Evolutionary conservation across 2,113 vertebrate genomes (phyloP).

Genomic region (Ploceus nigricollis): DNA sequence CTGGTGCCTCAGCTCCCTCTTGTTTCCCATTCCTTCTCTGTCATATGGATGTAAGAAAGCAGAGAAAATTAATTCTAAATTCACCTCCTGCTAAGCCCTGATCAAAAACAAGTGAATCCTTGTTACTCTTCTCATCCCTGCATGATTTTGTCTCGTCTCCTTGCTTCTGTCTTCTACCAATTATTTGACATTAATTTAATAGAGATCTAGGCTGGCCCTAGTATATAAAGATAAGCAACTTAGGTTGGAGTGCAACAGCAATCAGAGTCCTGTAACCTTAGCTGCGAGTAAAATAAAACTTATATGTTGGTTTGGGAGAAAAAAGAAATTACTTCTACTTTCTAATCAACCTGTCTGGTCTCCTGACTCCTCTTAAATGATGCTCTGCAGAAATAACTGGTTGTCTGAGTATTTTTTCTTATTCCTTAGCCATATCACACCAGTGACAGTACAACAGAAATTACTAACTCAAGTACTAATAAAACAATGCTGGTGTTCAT

Average conservation of each 20-base stretch:
- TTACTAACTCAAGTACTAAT: background rate
- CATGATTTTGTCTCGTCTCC: background rate
- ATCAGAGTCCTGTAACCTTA: background rate
- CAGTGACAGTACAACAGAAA: background rate
- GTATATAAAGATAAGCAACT: background rate
- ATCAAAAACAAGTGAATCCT: background rate
- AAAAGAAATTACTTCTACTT: background rate
- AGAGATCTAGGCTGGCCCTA: background rate
- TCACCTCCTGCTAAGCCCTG: background rate
- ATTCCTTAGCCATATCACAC: background rate
- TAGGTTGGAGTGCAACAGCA: background rate
- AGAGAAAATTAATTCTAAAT: background rate
- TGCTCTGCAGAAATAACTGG: background rate
- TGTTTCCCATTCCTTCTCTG: background rate
- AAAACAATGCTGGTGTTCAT: background rate
- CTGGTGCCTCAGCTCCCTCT: background rate
- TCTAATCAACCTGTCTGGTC: background rate
- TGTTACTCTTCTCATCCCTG: background rate
- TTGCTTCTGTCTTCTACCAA: background rate
- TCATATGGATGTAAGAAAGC: background rate
- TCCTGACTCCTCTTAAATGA: background rate
- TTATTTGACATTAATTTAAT: background rate
- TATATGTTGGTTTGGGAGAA: background rate
- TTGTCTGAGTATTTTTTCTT: background rate
- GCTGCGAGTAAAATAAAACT: background rate